Evolutionary conservation across 2,888 invertebrate genomes (phyloP).

Genomic region (Tinea pellionella): DNA sequence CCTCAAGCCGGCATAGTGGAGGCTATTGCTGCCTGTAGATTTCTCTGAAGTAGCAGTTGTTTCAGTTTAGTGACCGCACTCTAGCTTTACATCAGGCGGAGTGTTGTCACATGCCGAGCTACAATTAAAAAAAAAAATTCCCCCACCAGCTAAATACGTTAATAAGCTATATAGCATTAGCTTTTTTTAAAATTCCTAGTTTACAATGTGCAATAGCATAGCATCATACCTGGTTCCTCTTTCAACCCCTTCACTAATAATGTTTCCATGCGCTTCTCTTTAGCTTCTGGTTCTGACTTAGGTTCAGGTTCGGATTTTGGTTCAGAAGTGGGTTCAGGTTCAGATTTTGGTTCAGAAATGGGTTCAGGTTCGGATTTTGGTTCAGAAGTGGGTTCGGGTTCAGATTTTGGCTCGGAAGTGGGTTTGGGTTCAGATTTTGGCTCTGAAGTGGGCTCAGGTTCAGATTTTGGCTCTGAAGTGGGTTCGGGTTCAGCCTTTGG

Average conservation of each 20-base stretch:
- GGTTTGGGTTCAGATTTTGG: constrained; percentile 35
- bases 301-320: constrained; percentile 35
- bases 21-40: too few relatives aligned
- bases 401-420: constrained; percentile 42
- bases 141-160: too few relatives aligned
- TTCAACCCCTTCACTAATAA: constrained; percentile 63
- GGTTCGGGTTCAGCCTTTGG: constrained; percentile 57
- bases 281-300: constrained; percentile 33
- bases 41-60: too few relatives aligned
- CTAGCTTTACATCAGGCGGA: too few relatives aligned
- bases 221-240: constrained; percentile 60
- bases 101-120: too few relatives aligned
- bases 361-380: constrained; percentile 57
- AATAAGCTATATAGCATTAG: too few relatives aligned
- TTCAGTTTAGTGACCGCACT: too few relatives aligned
- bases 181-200: too few relatives aligned
- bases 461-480: constrained; percentile 48
- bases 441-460: constrained; percentile 37
- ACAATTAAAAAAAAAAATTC: too few relatives aligned
- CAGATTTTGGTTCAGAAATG: constrained; percentile 48
- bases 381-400: constrained; percentile 38
- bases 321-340: constrained; percentile 37
- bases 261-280: constrained; percentile 28
- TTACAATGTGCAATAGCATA: neutral
- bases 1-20: too few relatives aligned